Percentiles rank a stretch among this genome's conserved stretches.
Conservation (phyloP, 1,140 invertebrate species). For the Paraescarpia echinospica region DNA sequence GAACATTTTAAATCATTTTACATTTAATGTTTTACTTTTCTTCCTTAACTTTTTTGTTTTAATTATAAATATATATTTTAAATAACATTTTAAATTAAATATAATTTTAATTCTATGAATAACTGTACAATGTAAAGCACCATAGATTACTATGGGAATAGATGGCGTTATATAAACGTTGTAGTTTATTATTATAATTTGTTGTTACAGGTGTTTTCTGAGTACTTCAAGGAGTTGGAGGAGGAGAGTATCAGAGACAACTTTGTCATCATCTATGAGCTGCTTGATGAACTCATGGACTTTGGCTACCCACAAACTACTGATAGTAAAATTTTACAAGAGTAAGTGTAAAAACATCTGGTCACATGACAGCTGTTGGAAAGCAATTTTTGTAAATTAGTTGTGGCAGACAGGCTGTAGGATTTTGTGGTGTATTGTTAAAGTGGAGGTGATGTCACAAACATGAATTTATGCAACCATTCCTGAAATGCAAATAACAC, state of each 20-base stretch:
- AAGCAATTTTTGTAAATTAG: background rate
- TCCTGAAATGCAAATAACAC: background rate
- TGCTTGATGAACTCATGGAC: conserved; percentile 97
- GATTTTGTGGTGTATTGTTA: background rate
- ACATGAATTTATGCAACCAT: background rate
- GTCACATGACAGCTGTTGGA: conserved; percentile 14
- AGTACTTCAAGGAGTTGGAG: conserved; percentile 99
- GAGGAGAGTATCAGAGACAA: conserved; percentile 99
- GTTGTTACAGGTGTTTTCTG: conserved; percentile 80
- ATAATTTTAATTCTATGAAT: no score
- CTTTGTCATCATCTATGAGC: conserved; percentile 98
- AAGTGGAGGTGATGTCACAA: background rate
- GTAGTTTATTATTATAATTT: no score
- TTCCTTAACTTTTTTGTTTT: no score
- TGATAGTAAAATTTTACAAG: conserved; percentile 97
- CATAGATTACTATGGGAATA: no score
- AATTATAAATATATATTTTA: no score
- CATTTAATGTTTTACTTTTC: no score
- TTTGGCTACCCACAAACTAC: conserved; percentile 99
- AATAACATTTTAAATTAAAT: no score
- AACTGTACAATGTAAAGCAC: no score
- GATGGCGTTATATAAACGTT: no score
- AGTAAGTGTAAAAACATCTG: conserved; percentile 65
- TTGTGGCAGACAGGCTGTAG: background rate
- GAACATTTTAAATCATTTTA: no score